Conservation (phyloP, 1,140 invertebrate genomes). For the Ostrea edulis region DNA sequence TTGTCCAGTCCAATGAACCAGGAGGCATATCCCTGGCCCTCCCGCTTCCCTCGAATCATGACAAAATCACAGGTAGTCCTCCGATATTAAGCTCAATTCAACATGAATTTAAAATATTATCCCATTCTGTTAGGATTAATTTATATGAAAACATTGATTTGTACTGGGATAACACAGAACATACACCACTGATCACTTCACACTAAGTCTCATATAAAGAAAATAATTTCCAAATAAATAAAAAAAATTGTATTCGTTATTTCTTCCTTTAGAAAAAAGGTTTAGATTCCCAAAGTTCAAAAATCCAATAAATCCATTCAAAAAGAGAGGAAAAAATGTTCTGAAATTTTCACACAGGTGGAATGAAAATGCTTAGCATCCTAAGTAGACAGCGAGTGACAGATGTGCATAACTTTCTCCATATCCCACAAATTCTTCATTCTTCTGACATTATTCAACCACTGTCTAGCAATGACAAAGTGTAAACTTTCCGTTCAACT, state of each 20-base stretch:
- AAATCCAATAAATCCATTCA: constrained; percentile 22
- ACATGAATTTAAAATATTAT: constrained; percentile 1
- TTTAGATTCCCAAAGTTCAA: not conserved
- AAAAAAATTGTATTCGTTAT: no score
- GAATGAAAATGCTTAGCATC: constrained; percentile 26
- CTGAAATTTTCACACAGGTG: constrained; percentile 1
- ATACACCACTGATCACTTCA: not conserved
- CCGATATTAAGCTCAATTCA: not conserved
- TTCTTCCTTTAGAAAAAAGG: no score
- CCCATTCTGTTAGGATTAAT: not conserved
- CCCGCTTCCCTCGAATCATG: constrained; percentile 73
- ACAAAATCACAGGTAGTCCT: not conserved
- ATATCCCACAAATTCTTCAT: constrained; percentile 27
- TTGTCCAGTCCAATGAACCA: constrained; percentile 74
- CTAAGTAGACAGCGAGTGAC: constrained; percentile 14
- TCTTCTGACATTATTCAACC: constrained; percentile 25
- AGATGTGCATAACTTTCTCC: constrained; percentile 36
- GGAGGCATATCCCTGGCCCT: constrained; percentile 68
- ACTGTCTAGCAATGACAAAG: not conserved
- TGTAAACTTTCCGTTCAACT: constrained; percentile 22
- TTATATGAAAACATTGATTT: not conserved
- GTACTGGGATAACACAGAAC: not conserved
- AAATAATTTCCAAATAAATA: no score
- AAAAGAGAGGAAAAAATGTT: not conserved
- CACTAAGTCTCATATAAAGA: no score